Evolutionary conservation across 2,888 invertebrate genomes (phyloP).

Genomic region (Omphaloscelis lunosa): DNA sequence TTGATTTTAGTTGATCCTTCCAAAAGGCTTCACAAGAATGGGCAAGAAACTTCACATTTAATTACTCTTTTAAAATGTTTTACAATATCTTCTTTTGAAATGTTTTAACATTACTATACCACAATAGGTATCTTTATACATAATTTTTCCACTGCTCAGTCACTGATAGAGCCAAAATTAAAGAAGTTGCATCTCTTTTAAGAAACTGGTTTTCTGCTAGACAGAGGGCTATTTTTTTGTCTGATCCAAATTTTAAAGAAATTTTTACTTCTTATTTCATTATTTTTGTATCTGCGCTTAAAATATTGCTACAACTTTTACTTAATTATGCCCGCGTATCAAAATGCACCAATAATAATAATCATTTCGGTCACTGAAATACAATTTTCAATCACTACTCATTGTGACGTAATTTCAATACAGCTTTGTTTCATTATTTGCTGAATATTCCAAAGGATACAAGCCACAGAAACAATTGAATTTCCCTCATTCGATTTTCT

Average conservation of each 20-base stretch:
- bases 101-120: too few species aligned
- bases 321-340: background rate
- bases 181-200: too few species aligned
- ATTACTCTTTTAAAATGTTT: too few species aligned
- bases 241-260: background rate
- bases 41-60: too few species aligned
- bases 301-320: background rate
- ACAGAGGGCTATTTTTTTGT: background rate
- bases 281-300: background rate
- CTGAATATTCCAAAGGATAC: conserved; percentile 29
- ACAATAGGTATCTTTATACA: background rate
- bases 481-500: conserved; percentile 36
- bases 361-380: background rate
- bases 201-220: background rate
- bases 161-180: background rate
- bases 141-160: background rate
- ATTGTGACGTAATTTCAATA: conserved; percentile 32
- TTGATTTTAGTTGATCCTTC: too few species aligned
- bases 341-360: conserved; percentile 16
- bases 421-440: conserved; percentile 57
- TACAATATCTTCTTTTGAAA: too few species aligned
- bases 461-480: conserved; percentile 51
- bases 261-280: background rate
- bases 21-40: too few species aligned
- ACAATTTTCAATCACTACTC: conserved; percentile 27